Base-by-base conservation (phyloP, 2,888 invertebrate genomes). In the Euproctis similis region DNA sequence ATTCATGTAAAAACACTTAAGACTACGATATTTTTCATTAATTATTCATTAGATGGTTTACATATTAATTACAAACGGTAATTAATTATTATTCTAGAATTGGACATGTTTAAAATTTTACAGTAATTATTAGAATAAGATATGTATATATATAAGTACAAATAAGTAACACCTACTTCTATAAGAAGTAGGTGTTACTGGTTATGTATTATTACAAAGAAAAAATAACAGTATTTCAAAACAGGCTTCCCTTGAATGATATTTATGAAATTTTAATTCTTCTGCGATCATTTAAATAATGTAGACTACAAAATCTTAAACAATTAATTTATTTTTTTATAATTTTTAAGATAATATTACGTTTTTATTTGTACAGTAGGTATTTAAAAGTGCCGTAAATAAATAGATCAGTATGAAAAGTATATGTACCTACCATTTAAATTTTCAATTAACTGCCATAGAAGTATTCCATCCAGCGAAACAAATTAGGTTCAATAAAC, bases 401-500 rank as follows among this genome's bases (percentile, higher is more conserved):
- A 17, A 17, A 17, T 17, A n/a, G n/a, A n/a, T n/a, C n/a, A n/a
- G n/a, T n/a, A n/a, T n/a, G n/a, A n/a, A n/a, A n/a, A n/a, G n/a
- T n/a, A 51, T 57, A 53, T 46, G 30, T 58, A 73, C 76, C 50
- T 50, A 81, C 81, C 81, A 80, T 81, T 76, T 75, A 78, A 60
- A 64, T 63, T 52, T 64, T 65, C 60, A 62, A 46, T 55, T 53
- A 53, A 52, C 58, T 59, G 59, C 60, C 56, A 59, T 66, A 62
- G 36, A 46, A 26, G 37, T 64, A 70, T 65, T 66, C 64, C 68
- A 69, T 61, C 51, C 59, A 65, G 57, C 36, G 44, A 51, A 46
- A 46, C 39, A 47, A 53, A 49, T 56, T 56, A 46, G 55, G 53
- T 61, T 70, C 66, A 67, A 64, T 64, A 72, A 71, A 68, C 69